Evolutionary conservation across 2,797 vertebrate genomes (phyloP), one percentile per base, ranked within the genome.

Genomic region (Cossypha heuglini): DNA sequence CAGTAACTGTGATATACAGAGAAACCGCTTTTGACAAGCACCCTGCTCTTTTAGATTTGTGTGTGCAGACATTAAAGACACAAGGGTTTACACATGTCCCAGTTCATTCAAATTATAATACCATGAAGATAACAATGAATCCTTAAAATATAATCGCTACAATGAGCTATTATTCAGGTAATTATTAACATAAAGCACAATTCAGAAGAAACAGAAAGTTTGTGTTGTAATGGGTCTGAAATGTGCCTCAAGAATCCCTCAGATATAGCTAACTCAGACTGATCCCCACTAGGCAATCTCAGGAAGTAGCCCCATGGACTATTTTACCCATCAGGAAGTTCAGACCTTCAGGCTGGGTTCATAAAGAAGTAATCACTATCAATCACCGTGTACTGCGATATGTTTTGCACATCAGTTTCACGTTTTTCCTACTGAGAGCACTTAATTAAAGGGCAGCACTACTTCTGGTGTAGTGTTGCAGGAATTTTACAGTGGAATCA

Each of bases 341-440:
- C 97, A 98, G 98, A 98, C 98, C 97, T 98, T 98, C 97, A 98
- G 98, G 98, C 98, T 98, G 98, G 98, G 98, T 98, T 98, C 98
- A 98, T 98, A 98, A 98, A 98, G 98, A 98, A 98, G 97, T 98
- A 98, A 98, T 97, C 96, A 97, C 97, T 97, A 99, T 98, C 98
- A 98, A 98, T 99, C 98, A 98, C 93, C 61, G 93, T 55, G 97
- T 89, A 94, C 92, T 89, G 97, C 76, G 97, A 96, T 97, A 97
- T 89, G 97, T 97, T 98, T 97, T 98, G 98, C 95, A 97, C 97
- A 98, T 97, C 97, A 97, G 97, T 97, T 97, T 97, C 97, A 97
- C 95, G 80, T 97, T 97, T 97, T 98, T 97, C 97, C 97, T 97
- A 97, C 97, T 74, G 96, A 98, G 97, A 97, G 96, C 96, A 97